Evolutionary conservation across 2,888 invertebrate genomes (phyloP), one percentile per base, ranked within the genome.

Genomic region (Cerastoderma edule): DNA sequence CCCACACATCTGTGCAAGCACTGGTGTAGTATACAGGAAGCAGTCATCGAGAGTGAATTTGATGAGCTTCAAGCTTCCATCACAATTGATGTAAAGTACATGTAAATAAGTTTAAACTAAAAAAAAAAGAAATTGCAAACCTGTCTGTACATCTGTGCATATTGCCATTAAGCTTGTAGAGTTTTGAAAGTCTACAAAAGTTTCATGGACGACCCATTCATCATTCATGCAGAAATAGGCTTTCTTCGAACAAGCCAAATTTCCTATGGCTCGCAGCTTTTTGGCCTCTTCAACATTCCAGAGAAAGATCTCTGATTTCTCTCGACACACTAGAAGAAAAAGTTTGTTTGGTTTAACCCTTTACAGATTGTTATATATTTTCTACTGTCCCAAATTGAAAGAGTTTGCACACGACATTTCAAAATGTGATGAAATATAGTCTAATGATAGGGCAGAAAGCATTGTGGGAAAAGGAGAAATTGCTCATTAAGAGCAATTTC

Each of bases 161-260:
- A 28, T n/a, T 22, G 44, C 24, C 35, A 13, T 35, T 54, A 56
- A 35, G 28, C 56, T n/a, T n/a, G n/a, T n/a, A n/a, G n/a, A n/a
- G n/a, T n/a, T n/a, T n/a, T n/a, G n/a, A n/a, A n/a, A n/a, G n/a
- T n/a, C 19, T 39, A 56, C 39, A 56, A 54, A n/a, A 53, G 27
- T 5, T n/a, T n/a, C n/a, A n/a, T n/a, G n/a, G n/a, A 56, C 67
- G 0, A 78, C 44, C 44, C 69, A 73, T 8, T 48, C 30, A 68
- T 78, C 75, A 10, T 67, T 54, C n/a, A 67, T 60, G 69, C 81
- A 78, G 66, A 81, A 81, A 3, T 33, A 53, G 13, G 78, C 75
- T 28, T 53, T 44, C 0, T 67, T 78, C 53, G 73, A 71, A 63
- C 78, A 75, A 5, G 71, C 78, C n/a, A 57, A 30, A 0, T 54